Conservation (phyloP, 2,113 vertebrate species). For the Pygoscelis adeliae region DNA sequence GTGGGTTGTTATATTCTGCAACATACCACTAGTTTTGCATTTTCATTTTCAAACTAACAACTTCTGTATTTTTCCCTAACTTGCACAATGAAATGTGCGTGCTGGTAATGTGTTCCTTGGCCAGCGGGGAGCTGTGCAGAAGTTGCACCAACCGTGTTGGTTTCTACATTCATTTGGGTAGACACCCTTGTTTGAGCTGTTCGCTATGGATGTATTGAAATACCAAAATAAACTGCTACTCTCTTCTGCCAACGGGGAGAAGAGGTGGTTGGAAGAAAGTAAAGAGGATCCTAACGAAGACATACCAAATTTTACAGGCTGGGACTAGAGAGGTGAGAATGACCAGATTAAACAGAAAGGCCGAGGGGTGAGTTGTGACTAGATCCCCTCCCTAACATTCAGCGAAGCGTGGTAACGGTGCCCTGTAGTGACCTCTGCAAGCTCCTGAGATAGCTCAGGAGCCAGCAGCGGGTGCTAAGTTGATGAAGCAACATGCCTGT, state of each 20-base stretch:
- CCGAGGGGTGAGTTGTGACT: background rate
- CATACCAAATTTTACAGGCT: background rate
- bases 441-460: background rate
- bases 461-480: fast-evolving
- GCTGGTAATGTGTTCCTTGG: background rate
- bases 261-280: background rate
- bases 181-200: background rate
- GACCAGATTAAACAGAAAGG: background rate
- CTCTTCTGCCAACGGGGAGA: background rate
- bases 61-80: background rate
- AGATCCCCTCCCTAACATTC: background rate
- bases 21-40: background rate
- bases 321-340: background rate
- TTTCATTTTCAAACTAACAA: background rate
- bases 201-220: background rate
- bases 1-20: background rate
- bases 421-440: background rate
- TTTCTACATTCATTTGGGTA: background rate
- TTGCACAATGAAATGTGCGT: background rate
- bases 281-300: background rate
- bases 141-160: background rate
- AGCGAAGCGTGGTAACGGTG: background rate
- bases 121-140: background rate
- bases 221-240: background rate
- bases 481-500: background rate